Evolutionary conservation across 2,888 invertebrate genomes (phyloP).

Genomic region (Apotomis capreana): DNA sequence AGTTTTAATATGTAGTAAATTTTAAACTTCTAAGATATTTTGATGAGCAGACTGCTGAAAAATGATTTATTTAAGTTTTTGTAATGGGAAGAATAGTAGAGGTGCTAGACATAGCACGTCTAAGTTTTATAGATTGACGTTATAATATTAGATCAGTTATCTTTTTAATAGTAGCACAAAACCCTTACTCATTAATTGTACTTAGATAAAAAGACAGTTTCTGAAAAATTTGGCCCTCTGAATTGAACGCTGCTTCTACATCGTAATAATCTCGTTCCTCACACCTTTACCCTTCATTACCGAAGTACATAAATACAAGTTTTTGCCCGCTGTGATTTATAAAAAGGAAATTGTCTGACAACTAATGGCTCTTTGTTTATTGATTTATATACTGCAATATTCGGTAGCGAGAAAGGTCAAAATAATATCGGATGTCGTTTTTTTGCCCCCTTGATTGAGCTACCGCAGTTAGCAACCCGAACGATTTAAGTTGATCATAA

Average conservation of each 20-base stretch:
- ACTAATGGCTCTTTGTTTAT: constrained; percentile 82
- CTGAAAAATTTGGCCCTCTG: no score
- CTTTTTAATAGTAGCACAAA: no score
- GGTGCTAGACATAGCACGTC: no score
- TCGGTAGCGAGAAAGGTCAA: constrained; percentile 76
- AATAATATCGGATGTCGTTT: constrained; percentile 63
- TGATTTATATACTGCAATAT: constrained; percentile 80
- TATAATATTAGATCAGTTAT: no score
- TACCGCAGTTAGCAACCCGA: constrained; percentile 61
- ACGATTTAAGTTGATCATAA: constrained; percentile 52
- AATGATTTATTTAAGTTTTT: no score
- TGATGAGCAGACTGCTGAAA: background rate
- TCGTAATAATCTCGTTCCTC: constrained; percentile 30
- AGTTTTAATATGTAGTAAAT: constrained; percentile 5
- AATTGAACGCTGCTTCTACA: no score
- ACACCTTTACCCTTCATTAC: constrained; percentile 66
- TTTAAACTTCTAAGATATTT: background rate
- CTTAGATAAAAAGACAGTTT: no score
- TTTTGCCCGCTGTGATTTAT: constrained; percentile 77
- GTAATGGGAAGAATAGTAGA: no score
- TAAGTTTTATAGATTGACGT: no score
- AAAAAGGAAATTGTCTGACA: constrained; percentile 81
- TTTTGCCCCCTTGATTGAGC: constrained; percentile 70
- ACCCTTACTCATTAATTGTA: no score
- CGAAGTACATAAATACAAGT: constrained; percentile 59